Evolutionary conservation across 2,888 invertebrate genomes (phyloP), one percentile per base, ranked within the genome.

Genomic region (Dryobota labecula): DNA sequence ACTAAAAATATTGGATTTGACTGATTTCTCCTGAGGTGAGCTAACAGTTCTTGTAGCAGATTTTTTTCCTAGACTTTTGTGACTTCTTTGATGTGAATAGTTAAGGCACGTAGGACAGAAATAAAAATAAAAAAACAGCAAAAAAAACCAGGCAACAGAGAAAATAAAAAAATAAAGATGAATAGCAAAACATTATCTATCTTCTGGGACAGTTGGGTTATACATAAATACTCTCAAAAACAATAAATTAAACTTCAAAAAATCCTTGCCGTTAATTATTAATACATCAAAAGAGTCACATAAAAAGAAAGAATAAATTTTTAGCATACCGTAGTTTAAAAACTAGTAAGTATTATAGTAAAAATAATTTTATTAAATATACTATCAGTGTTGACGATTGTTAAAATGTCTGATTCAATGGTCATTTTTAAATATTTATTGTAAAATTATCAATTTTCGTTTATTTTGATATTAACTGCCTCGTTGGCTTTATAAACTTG

Each of bases 1-100:
- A 74, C 70, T 80, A 75, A 78, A 81, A 72, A 78, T 72, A 73
- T 79, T 82, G 76, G 76, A 84, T 85, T 80, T 75, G 90, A 90
- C 87, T 87, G 87, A 88, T 78, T 83, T 83, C 75, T 79, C 51
- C 63, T 69, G 76, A 80, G 38, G 53, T 72, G 72, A 78, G 72
- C 63, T 69, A 70, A 67, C 70, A 63, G 73, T 72, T 78, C 61
- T 69, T 60, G 65, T 78, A 78, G 73, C 49, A 33, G 49, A 58
- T 76, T 70, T 69, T 45, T 81, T 77, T 77, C 62, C 60, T 85
- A 83, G 73, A 70, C 18, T 64, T 64, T 43, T 76, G 83, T 67
- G 72, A 69, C 60, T 69, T 73, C 47, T 73, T 70, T 64, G 15
- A 49, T 47, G 20, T 47, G 64, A 41, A 30, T 47, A 43, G 9